These are phyloP conservation scores for Platalea minor DNA, from an alignment of 2,797 vertebrate genomes.

Conservation along the genomic window DNA sequence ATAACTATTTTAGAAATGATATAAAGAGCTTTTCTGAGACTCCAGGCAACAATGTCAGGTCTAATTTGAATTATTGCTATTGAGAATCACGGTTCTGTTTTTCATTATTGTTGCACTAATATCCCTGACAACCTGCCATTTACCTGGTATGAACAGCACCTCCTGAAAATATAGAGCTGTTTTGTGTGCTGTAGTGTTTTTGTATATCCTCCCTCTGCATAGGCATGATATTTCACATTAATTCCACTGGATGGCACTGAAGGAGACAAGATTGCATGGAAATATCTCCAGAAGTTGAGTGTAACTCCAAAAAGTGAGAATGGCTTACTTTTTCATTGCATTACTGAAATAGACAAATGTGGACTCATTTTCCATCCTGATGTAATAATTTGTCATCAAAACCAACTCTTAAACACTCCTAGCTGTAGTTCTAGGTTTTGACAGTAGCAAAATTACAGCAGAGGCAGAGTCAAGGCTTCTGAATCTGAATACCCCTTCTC, in stretches of 20 bases:
- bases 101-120: constrained; percentile 30
- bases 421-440: neutral
- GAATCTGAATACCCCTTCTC: neutral
- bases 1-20: constrained; percentile 42
- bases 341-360: constrained; percentile 45
- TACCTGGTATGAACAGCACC: constrained; percentile 35
- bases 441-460: neutral
- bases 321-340: constrained; percentile 29
- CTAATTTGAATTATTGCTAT: constrained; percentile 61
- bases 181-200: neutral
- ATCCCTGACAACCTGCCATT: constrained; percentile 33
- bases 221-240: constrained; percentile 24
- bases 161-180: constrained; percentile 12
- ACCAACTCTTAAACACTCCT: constrained; percentile 1
- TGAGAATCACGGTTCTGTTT: constrained; percentile 60
- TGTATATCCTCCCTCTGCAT: neutral
- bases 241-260: constrained; percentile 74
- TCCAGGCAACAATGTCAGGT: constrained; percentile 42
- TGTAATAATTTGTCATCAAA: constrained; percentile 47
- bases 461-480: neutral
- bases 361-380: constrained; percentile 11
- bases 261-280: constrained; percentile 52
- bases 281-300: neutral
- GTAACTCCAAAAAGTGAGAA: neutral
- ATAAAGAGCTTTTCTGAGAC: constrained; percentile 14